Percentiles rank a stretch among this genome's conserved stretches.
Evolutionary conservation across 2,113 vertebrate species (phyloP).

Genomic region (Gallinago media): DNA sequence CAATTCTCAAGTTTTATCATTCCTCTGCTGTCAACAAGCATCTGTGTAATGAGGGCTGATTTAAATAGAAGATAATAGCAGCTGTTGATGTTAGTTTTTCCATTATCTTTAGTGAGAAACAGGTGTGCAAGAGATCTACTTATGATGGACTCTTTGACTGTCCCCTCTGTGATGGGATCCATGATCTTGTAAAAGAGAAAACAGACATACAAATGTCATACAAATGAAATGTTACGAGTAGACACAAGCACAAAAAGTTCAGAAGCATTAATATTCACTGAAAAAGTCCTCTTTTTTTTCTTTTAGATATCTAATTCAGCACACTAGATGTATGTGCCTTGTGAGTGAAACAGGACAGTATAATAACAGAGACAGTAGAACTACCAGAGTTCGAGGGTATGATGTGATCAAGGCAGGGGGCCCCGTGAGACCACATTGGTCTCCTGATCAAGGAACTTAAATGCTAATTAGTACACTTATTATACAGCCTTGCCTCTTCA

Average conservation of each 20-base stretch:
- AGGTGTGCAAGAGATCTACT: background rate
- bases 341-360: background rate
- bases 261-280: background rate
- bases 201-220: background rate
- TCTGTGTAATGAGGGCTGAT: background rate
- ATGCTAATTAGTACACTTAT: background rate
- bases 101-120: background rate
- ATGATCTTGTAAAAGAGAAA: background rate
- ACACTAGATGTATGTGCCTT: background rate
- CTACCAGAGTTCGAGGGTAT: background rate
- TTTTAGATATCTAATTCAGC: background rate
- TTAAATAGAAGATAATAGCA: background rate
- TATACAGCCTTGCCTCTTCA: background rate
- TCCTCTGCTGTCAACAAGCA: conserved; percentile 3
- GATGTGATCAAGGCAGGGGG: background rate
- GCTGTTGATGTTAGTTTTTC: background rate
- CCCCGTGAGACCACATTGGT: background rate
- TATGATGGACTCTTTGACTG: background rate
- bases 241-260: background rate
- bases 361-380: background rate
- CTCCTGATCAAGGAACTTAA: background rate
- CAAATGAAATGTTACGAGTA: background rate
- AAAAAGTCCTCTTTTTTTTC: background rate
- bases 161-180: background rate
- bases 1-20: background rate